phyloP scores from a whole-genome alignment of 1,140 invertebrate genomes.

The Pygmarrhopalites habei region DNA sequence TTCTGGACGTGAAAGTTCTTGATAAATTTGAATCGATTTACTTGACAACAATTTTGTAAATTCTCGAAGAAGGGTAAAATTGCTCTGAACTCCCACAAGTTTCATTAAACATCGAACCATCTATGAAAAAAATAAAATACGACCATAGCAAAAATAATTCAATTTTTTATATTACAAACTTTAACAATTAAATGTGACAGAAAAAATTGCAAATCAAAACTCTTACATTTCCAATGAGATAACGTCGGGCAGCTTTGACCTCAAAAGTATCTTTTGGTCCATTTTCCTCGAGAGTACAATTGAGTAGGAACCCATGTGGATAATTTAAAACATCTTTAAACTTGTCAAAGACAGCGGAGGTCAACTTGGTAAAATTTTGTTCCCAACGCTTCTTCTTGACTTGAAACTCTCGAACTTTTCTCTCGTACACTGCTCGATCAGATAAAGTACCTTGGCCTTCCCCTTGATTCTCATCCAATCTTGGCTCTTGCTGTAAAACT shows the following conservation, averaged over 20 bases:
- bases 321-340: neutral
- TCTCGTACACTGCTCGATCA: slow-evolving; percentile 27
- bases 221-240: slow-evolving; percentile 2
- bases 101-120: slow-evolving; percentile 5
- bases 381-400: slow-evolving; percentile 19
- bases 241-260: neutral
- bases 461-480: neutral
- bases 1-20: neutral
- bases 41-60: neutral
- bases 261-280: neutral
- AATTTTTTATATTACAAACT: neutral
- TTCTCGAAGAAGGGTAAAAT: neutral
- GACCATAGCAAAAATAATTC: neutral
- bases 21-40: neutral
- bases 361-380: slow-evolving; percentile 9
- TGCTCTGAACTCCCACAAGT: neutral
- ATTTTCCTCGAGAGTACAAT: neutral
- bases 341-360: neutral
- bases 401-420: slow-evolving; percentile 19
- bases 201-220: neutral
- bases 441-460: slow-evolving; percentile 3
- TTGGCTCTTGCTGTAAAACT: slow-evolving; percentile 17
- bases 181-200: neutral
- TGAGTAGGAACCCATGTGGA: neutral
- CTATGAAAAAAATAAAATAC: neutral